Evolutionary conservation across 2,797 vertebrate genomes (phyloP), one percentile per base, ranked within the genome.

Genomic region (Liparis tanakae): DNA sequence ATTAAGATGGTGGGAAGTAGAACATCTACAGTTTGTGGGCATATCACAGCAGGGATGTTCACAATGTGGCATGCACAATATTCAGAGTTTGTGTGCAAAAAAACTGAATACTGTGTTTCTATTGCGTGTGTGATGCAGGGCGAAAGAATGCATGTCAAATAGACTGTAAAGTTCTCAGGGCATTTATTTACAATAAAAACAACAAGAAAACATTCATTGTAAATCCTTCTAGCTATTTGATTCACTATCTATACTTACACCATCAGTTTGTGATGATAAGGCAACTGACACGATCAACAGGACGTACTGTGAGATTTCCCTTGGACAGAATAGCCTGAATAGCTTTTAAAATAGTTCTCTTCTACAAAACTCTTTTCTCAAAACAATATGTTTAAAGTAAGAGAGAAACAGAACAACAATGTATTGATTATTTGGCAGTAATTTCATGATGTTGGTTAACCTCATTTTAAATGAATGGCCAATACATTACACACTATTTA

Each of bases 101-200:
- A 64, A 55, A 43, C 13, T 43, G 18, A 60, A 63, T 20, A 62
- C 51, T 6, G 18, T 20, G 18, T 63, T 41, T 61, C 3, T 6
- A 22, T 3, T 48, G 4, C 50, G 18, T 37, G 53, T 6, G n/a
- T 22, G 51, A 59, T 37, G 15, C 48, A 39, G 14, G 17, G 6
- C 10, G 60, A 74, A 9, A 56, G 7, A 65, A 1, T 25, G 17
- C 10, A 8, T 14, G 8, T 15, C 30, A 14, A 66, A 67, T 3
- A 83, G 22, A 53, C 12, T 59, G 18, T 85, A 76, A 86, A 88
- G 62, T 81, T 90, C 57, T 74, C 58, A 74, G 65, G 65, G 75
- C 33, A 77, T 92, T 91, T 92, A 91, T 91, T 91, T 90, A 85
- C 87, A 88, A 78, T 88, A 87, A 89, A 88, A 91, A 85, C 67